phyloP scores from a whole-genome alignment of 1,140 invertebrate genomes.

The Drosophila nasuta region DNA sequence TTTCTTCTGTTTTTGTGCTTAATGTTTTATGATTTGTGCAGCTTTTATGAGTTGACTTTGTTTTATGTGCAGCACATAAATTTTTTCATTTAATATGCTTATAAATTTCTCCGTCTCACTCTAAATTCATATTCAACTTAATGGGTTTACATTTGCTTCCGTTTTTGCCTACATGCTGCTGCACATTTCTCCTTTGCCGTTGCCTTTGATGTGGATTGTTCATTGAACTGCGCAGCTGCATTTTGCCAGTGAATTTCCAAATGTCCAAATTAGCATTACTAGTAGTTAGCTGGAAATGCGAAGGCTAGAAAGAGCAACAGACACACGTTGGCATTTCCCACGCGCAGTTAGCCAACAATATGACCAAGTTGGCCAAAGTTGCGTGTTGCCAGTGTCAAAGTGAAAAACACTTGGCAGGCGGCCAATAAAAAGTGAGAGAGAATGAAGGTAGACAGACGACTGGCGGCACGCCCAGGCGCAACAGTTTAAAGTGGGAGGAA shows the following conservation, averaged over 20 bases:
- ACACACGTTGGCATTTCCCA: conserved; percentile 68
- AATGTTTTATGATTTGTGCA: conserved; percentile 46
- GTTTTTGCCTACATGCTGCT: not conserved
- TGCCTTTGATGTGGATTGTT: conserved; percentile 52
- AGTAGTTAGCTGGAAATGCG: conserved; percentile 32
- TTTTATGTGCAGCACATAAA: conserved; percentile 53
- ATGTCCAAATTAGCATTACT: conserved; percentile 60
- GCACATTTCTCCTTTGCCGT: conserved; percentile 17
- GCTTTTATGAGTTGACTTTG: conserved; percentile 45
- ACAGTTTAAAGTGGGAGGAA: conserved; percentile 71
- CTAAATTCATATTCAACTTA: not conserved
- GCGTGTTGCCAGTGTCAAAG: conserved; percentile 39
- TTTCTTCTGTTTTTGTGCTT: conserved; percentile 17
- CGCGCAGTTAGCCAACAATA: conserved; percentile 39
- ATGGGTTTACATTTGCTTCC: conserved; percentile 8
- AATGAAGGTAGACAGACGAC: not conserved
- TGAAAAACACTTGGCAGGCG: conserved; percentile 56
- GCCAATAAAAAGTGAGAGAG: conserved; percentile 17
- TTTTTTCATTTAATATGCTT: conserved; percentile 6
- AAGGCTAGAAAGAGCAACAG: not conserved
- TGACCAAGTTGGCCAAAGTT: conserved; percentile 36
- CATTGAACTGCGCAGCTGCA: conserved; percentile 17
- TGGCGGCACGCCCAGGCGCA: conserved; percentile 67
- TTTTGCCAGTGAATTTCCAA: conserved; percentile 15
- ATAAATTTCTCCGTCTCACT: conserved; percentile 2